phyloP scores from a whole-genome alignment of 2,888 invertebrate genomes.

The Scaptomyza polygonia region DNA sequence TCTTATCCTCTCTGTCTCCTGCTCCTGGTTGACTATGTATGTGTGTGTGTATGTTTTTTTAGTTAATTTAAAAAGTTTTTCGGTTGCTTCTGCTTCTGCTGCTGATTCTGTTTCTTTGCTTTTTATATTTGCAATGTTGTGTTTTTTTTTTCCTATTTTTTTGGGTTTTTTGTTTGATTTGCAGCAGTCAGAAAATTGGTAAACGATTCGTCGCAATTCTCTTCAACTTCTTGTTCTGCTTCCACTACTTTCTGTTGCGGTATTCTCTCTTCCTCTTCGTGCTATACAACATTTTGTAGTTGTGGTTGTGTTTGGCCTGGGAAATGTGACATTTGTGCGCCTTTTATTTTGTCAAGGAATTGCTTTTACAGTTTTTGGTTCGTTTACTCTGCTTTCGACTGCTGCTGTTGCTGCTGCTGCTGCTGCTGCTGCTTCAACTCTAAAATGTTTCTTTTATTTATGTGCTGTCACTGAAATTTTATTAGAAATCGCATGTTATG shows the following conservation, averaged over 20 bases:
- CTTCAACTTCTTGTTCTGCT: not conserved
- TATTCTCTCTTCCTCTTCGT: not conserved
- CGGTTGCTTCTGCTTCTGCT: conserved; percentile 46
- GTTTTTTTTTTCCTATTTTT: conserved; percentile 25
- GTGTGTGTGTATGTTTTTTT: conserved; percentile 62
- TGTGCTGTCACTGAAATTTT: conserved; percentile 76
- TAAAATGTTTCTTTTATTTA: conserved; percentile 76
- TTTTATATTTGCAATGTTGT: conserved; percentile 35
- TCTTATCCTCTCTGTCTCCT: not conserved
- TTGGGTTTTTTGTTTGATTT: conserved; percentile 69
- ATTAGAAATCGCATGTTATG: conserved; percentile 75
- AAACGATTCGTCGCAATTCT: conserved; percentile 74
- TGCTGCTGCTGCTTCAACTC: conserved; percentile 36
- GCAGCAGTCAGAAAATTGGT: conserved; percentile 78
- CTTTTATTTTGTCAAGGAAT: conserved; percentile 72
- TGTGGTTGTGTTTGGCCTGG: conserved; percentile 64
- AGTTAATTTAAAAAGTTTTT: conserved; percentile 78
- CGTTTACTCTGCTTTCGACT: conserved; percentile 65
- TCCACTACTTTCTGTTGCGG: not conserved
- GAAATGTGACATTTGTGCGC: conserved; percentile 75
- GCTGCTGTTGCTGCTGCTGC: conserved; percentile 15
- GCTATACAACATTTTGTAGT: conserved; percentile 46
- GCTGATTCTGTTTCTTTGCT: conserved; percentile 49
- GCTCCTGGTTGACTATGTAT: conserved; percentile 5
- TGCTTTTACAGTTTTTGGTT: conserved; percentile 73